Conservation (phyloP, 2,113 vertebrate species). For the Osmerus eperlanus region DNA sequence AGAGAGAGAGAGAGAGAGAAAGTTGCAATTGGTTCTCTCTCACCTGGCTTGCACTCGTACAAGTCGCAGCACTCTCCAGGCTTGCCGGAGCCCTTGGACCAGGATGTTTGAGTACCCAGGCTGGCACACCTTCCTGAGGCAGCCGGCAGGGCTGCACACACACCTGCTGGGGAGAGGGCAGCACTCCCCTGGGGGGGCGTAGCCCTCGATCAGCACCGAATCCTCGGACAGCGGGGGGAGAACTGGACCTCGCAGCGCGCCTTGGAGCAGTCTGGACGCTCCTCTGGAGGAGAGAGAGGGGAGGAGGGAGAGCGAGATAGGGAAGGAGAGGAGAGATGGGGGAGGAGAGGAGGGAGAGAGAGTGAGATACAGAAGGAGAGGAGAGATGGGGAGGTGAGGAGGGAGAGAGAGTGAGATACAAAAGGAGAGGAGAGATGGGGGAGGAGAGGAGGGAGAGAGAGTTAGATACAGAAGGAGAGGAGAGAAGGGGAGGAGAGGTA, state of each 20-base stretch:
- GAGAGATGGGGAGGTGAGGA: neutral
- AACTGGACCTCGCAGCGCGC: slow-evolving; percentile 90
- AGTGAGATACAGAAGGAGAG: slow-evolving; percentile 6
- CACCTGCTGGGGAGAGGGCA: slow-evolving; percentile 88
- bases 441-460: neutral
- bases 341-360: neutral
- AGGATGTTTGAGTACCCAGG: slow-evolving; percentile 87
- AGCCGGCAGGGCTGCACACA: slow-evolving; percentile 85
- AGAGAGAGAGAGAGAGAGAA: too few relatives aligned
- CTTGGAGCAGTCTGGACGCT: slow-evolving; percentile 87
- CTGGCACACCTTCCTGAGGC: slow-evolving; percentile 87
- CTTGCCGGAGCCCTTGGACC: slow-evolving; percentile 86
- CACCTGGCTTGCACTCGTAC: slow-evolving; percentile 92
- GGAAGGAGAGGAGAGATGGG: neutral
- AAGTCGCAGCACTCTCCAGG: slow-evolving; percentile 90
- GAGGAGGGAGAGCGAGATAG: neutral
- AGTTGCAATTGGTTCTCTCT: too few relatives aligned
- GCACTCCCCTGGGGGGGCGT: slow-evolving; percentile 86
- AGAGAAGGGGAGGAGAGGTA: neutral
- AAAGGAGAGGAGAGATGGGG: neutral
- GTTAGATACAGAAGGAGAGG: neutral
- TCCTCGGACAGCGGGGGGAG: slow-evolving; percentile 87
- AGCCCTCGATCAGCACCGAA: slow-evolving; percentile 87
- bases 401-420: slow-evolving; percentile 3
- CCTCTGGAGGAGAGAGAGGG: slow-evolving; percentile 66